These are phyloP conservation scores for Scortum barcoo DNA, from an alignment of 2,113 vertebrate species.

Conservation along the genomic window DNA sequence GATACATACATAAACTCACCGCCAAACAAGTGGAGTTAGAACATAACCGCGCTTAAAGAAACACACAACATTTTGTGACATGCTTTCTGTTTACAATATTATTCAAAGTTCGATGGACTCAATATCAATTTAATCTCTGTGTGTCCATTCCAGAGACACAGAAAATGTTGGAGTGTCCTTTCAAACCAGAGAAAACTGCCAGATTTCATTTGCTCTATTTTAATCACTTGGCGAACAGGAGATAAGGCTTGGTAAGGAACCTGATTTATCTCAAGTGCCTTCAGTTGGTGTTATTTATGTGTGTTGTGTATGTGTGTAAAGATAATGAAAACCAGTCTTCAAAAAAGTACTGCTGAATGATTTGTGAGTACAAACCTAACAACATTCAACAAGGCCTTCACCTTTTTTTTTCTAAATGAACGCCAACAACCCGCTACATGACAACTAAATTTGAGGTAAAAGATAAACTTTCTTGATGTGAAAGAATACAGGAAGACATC, in stretches of 20 bases:
- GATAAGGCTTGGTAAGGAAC: neutral
- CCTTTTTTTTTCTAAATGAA: neutral
- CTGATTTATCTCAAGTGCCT: neutral
- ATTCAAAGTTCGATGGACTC: no score
- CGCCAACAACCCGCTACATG: neutral
- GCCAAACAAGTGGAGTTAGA: neutral
- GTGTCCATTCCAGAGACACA: neutral
- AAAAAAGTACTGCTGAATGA: neutral
- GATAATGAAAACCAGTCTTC: neutral
- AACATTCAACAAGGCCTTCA: neutral
- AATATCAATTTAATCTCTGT: neutral
- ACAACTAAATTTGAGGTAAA: slow-evolving; percentile 12
- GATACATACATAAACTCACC: neutral
- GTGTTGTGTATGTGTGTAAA: no score
- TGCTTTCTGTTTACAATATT: no score
- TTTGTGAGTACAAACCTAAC: neutral
- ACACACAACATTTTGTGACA: neutral
- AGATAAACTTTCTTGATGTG: neutral
- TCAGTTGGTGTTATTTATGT: neutral
- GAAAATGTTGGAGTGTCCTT: neutral
- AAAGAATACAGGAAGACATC: slow-evolving; percentile 31
- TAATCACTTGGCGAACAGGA: neutral
- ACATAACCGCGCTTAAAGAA: neutral
- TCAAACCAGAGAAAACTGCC: neutral
- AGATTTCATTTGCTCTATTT: slow-evolving; percentile 24